Conservation (phyloP, 2,888 invertebrate genomes). For the Baccha elongata region DNA sequence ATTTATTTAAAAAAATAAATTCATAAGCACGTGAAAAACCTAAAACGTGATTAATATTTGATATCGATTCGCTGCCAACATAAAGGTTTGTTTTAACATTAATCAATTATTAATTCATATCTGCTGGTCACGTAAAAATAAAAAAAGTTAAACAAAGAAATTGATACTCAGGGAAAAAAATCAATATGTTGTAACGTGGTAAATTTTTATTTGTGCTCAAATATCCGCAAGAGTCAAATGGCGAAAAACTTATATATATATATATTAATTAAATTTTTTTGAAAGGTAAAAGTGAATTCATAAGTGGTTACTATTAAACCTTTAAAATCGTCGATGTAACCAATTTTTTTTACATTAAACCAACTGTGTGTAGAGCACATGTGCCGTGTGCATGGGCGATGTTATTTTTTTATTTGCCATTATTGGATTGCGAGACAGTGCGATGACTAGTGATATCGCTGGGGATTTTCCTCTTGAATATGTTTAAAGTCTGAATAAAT, state of each 20-base stretch:
- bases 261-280: background rate
- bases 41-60: constrained; percentile 28
- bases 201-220: constrained; percentile 7
- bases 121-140: constrained; percentile 46
- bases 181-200: constrained; percentile 60
- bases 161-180: constrained; percentile 17
- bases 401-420: background rate
- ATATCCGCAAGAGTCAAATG: too few relatives aligned
- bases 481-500: background rate
- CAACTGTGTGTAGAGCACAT: constrained; percentile 73
- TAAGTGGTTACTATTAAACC: background rate
- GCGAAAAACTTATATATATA: too few relatives aligned
- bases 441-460: background rate
- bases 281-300: constrained; percentile 13
- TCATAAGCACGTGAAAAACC: constrained; percentile 57
- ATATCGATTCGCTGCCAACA: constrained; percentile 42
- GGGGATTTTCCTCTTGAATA: constrained; percentile 15
- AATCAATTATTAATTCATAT: background rate
- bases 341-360: constrained; percentile 43
- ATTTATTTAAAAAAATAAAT: constrained; percentile 45
- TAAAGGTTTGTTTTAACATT: constrained; percentile 57
- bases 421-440: background rate
- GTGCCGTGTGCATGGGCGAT: constrained; percentile 29
- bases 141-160: constrained; percentile 34
- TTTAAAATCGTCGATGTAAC: background rate